Conservation (phyloP, 2,797 vertebrate genomes). For the Schizopygopsis malacanthus region DNA sequence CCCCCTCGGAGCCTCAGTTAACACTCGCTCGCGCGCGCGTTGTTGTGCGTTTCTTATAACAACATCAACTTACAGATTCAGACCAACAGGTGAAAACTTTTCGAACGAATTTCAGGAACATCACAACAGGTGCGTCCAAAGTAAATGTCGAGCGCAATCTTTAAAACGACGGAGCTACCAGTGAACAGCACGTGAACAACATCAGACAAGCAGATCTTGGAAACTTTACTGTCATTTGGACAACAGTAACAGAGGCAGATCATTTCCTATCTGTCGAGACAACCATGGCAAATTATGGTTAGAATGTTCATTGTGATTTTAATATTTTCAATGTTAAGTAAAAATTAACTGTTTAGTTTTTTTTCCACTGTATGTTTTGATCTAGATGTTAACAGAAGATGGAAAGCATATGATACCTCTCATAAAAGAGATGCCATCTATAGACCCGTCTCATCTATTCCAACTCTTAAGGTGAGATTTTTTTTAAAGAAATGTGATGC, state of each 20-base stretch:
- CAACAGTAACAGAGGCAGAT: not conserved
- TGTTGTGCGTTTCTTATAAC: constrained; percentile 55
- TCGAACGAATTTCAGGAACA: not conserved
- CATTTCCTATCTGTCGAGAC: not conserved
- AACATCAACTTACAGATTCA: constrained; percentile 1
- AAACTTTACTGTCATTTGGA: not conserved
- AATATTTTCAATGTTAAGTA: not conserved
- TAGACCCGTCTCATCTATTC: constrained; percentile 60
- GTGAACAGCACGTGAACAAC: not conserved
- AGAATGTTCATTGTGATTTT: not conserved
- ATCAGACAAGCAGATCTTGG: not conserved
- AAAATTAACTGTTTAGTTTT: not conserved
- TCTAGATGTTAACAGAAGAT: constrained; percentile 67
- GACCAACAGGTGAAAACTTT: not conserved
- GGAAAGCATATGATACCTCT: constrained; percentile 82
- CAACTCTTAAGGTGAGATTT: constrained; percentile 69
- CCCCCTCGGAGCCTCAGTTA: not conserved
- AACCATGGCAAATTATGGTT: constrained; percentile 19
- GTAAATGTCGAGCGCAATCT: no score
- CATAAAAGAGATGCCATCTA: constrained; percentile 75
- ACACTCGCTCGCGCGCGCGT: not conserved
- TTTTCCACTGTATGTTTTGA: not conserved
- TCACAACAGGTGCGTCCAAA: not conserved
- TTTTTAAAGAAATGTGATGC: not conserved
- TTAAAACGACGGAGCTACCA: not conserved